Percentiles rank a stretch among this genome's conserved stretches.
phyloP scores from a whole-genome alignment of 2,797 vertebrate species.

The Anolis apletophallus region DNA sequence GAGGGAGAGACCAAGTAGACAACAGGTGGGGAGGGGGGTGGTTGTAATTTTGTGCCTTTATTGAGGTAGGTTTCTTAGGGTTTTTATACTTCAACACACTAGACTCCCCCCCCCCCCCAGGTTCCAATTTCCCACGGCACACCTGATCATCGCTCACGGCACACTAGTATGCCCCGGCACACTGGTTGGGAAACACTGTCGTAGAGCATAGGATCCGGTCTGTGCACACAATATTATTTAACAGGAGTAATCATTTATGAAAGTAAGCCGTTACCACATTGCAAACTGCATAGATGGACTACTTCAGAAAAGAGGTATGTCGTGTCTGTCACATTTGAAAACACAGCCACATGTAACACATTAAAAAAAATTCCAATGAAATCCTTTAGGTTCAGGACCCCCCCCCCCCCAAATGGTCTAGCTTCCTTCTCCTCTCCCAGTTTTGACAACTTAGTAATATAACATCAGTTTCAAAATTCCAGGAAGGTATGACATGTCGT shows the following conservation, averaged over 20 bases:
- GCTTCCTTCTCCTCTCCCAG: neutral
- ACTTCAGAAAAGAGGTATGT: neutral
- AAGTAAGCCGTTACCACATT: neutral
- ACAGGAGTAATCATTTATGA: neutral
- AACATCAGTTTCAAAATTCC: slow-evolving; percentile 53
- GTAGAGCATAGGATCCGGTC: neutral
- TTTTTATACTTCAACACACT: too few species aligned
- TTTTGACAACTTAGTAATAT: slow-evolving; percentile 43
- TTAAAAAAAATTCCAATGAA: neutral
- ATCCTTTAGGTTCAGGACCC: neutral
- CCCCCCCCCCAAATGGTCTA: neutral
- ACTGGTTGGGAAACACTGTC: too few species aligned
- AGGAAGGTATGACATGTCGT: slow-evolving; percentile 39
- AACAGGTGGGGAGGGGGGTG: too few species aligned
- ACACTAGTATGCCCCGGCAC: too few species aligned
- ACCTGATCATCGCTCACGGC: too few species aligned
- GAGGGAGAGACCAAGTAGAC: too few species aligned
- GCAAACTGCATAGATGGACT: neutral
- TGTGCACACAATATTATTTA: neutral
- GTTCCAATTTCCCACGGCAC: too few species aligned
- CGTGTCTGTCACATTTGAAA: neutral
- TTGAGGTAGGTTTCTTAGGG: too few species aligned
- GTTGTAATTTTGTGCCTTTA: too few species aligned
- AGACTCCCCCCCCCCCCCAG: too few species aligned
- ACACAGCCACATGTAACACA: neutral